Percentiles rank a stretch among this genome's conserved stretches.
phyloP scores from a whole-genome alignment of 2,797 vertebrate genomes.

The Sebastes kiyomatsui region DNA sequence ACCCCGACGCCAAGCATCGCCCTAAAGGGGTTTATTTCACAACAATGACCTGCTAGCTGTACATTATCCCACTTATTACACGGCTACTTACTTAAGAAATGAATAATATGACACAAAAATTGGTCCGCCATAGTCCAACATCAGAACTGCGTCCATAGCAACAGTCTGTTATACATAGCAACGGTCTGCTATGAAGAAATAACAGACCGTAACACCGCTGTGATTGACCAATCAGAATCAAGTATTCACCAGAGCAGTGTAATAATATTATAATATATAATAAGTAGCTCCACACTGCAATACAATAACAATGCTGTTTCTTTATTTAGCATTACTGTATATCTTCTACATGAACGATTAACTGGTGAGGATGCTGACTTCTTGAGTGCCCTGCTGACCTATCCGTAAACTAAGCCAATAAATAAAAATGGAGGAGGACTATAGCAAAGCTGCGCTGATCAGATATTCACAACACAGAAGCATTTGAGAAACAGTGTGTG shows the following conservation, averaged over 20 bases:
- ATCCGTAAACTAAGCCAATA: background rate
- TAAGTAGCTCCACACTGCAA: background rate
- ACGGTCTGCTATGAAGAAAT: no score
- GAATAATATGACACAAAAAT: no score
- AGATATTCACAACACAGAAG: background rate
- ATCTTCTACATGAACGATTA: background rate
- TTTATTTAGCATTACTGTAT: background rate
- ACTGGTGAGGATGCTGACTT: background rate
- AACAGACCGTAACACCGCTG: fast-evolving
- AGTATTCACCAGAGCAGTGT: no score
- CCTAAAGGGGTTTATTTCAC: no score
- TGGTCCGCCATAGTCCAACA: no score
- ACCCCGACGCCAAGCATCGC: no score
- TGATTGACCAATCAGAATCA: no score
- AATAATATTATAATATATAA: background rate
- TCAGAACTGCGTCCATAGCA: no score
- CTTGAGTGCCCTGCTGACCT: background rate
- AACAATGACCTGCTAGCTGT: no score
- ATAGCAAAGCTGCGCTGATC: background rate
- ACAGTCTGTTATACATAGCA: no score
- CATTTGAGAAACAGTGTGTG: background rate
- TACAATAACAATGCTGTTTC: background rate
- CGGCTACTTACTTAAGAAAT: no score
- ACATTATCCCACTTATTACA: no score
- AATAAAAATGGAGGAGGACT: background rate